These are phyloP conservation scores for Lineus longissimus DNA, from an alignment of 1,140 invertebrate species.

Conservation along the genomic window DNA sequence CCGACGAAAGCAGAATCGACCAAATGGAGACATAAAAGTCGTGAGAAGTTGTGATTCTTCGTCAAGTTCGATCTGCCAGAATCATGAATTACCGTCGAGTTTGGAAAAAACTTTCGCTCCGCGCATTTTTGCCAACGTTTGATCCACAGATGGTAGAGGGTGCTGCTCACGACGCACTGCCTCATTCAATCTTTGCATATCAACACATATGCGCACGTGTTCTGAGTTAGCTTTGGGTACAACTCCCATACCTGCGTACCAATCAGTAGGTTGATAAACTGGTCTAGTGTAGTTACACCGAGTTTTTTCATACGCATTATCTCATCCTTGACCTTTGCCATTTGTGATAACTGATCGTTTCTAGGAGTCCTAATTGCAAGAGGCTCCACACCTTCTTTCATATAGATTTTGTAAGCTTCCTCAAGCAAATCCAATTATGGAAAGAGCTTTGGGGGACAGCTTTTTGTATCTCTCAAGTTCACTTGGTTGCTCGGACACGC, in stretches of 20 bases:
- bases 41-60: not conserved
- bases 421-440: not conserved
- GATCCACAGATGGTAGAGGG: not conserved
- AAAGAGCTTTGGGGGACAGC: slow-evolving; percentile 3
- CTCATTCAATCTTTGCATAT: too few species aligned
- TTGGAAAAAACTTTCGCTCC: slow-evolving; percentile 3
- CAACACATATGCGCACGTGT: not conserved
- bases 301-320: not conserved
- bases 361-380: not conserved
- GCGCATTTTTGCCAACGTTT: not conserved
- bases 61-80: slow-evolving; percentile 2
- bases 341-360: not conserved
- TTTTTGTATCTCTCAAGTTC: not conserved
- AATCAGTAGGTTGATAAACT: slow-evolving; percentile 1
- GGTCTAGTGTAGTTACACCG: not conserved
- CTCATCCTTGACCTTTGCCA: not conserved
- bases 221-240: not conserved
- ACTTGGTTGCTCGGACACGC: not conserved
- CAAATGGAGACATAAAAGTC: slow-evolving; percentile 4
- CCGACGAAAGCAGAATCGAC: not conserved
- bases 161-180: not conserved
- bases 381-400: not conserved
- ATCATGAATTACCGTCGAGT: not conserved
- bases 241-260: not conserved
- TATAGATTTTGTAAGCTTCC: not conserved